Conservation (phyloP, 1,140 invertebrate genomes). For the Heliconius himera region DNA sequence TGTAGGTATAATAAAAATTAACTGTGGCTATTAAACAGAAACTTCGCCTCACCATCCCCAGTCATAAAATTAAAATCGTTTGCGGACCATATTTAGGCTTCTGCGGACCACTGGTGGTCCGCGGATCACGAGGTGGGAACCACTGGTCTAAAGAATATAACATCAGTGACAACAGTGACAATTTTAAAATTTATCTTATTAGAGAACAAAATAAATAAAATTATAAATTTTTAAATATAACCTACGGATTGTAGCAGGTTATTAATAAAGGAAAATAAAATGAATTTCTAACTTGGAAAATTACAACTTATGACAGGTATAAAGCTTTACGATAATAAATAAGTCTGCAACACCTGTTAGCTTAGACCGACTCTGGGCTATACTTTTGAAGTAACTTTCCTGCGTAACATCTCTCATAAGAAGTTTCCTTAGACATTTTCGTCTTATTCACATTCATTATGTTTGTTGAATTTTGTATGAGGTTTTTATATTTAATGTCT, state of each 20-base stretch:
- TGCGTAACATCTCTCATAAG: neutral
- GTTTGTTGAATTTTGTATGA: neutral
- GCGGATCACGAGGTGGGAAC: too few relatives aligned
- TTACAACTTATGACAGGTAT: conserved; percentile 10
- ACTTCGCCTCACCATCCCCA: too few relatives aligned
- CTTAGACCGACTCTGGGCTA: conserved; percentile 18
- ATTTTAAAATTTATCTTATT: too few relatives aligned
- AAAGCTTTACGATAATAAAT: conserved; percentile 22
- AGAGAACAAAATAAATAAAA: too few relatives aligned
- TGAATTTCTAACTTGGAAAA: neutral
- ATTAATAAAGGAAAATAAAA: neutral
- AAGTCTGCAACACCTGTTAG: conserved; percentile 23
- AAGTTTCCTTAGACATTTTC: neutral
- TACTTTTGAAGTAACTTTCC: conserved; percentile 1
- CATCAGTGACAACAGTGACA: too few relatives aligned
- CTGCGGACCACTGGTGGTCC: too few relatives aligned
- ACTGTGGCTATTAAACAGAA: too few relatives aligned
- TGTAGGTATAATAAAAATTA: too few relatives aligned
- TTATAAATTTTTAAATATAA: too few relatives aligned
- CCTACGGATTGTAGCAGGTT: neutral
- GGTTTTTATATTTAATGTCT: neutral
- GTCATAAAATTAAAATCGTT: too few relatives aligned
- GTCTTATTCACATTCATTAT: neutral
- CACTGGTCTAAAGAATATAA: too few relatives aligned
- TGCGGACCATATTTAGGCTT: too few relatives aligned